Base-by-base conservation (phyloP, 1,140 invertebrate species). In the Ephestia elutella region DNA sequence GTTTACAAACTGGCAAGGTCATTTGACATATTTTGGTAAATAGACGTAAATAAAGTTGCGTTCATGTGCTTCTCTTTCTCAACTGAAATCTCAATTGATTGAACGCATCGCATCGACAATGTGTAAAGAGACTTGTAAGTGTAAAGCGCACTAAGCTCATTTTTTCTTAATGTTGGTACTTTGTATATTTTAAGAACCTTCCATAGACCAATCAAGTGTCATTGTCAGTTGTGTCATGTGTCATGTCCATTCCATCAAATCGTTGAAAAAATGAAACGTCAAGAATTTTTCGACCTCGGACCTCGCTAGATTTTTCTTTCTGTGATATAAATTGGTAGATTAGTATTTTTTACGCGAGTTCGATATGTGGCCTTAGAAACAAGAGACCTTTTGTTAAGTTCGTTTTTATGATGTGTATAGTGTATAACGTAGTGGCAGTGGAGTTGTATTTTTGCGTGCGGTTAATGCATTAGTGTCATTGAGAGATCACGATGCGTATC, bases 1-100 rank as follows among this genome's bases (percentile, higher is more conserved):
- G 85, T 87, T 87, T 87, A 87, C 85, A 86, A 87, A 87, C 78
- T 86, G 64, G 78, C 82, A 86, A 87, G 82, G 84, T 87, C 84
- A 86, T 73, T 86, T 82, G 81, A 84, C 80, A 84, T 86, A 85
- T 83, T 85, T 85, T 85, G 79, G 79, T 83, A 79, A 77, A 77
- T 57, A 57, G 13, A 48, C 9, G 25, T 20, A 48, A 19, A 20
- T 35, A 56, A 3, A n/a, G 32, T 3, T 20, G 54, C 54, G 54
- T 56, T 56, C 54, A 7, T 21, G 25, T 44, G 15, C 11, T n/a
- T n/a, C 20, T 7, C 11, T n/a, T 21, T 25, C 1, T 53, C 1
- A n/a, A 38, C 13, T 38, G 25, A 28, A 28, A 28, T 28, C 3
- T 5, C 25, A n/a, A n/a, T n/a, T n/a, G n/a, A n/a, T n/a, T n/a